Percentiles rank a stretch among this genome's conserved stretches.
Evolutionary conservation across 2,113 vertebrate species (phyloP).

Genomic region (Platichthys flesus): DNA sequence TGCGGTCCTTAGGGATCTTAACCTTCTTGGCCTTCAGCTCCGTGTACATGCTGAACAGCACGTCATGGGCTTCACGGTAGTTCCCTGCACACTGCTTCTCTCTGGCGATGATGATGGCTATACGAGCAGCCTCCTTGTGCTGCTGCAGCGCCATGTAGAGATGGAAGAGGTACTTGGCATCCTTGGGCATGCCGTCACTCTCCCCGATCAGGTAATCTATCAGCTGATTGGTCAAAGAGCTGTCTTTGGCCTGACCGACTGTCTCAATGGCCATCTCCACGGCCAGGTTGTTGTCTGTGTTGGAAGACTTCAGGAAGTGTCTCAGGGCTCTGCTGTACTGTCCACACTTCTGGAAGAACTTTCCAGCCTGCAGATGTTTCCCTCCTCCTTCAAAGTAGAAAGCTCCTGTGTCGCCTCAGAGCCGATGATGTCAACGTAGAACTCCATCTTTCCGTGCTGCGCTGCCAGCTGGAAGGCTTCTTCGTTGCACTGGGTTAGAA

Average conservation of each 20-base stretch:
- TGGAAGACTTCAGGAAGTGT: constrained; percentile 94
- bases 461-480: constrained; percentile 98
- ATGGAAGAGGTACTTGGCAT: constrained; percentile 96
- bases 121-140: constrained; percentile 91
- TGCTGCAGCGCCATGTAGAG: constrained; percentile 96
- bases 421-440: constrained; percentile 95
- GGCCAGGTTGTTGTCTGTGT: constrained; percentile 88
- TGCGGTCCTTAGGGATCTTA: constrained; percentile 96
- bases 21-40: constrained; percentile 94
- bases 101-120: constrained; percentile 95
- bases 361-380: constrained; percentile 94
- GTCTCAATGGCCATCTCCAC: constrained; percentile 98
- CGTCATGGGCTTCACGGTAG: constrained; percentile 93
- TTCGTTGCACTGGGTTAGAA: constrained; percentile 95
- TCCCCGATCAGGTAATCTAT: constrained; percentile 98
- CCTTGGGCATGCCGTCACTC: constrained; percentile 96
- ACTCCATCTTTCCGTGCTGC: constrained; percentile 97
- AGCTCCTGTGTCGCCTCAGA: constrained; percentile 90
- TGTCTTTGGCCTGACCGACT: constrained; percentile 95
- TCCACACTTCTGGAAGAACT: constrained; percentile 94
- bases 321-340: constrained; percentile 93
- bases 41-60: constrained; percentile 96
- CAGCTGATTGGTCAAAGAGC: constrained; percentile 89
- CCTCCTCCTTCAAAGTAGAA: constrained; percentile 97
- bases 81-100: constrained; percentile 96